phyloP scores from a whole-genome alignment of 1,140 invertebrate species.

The Drosophila azteca region DNA sequence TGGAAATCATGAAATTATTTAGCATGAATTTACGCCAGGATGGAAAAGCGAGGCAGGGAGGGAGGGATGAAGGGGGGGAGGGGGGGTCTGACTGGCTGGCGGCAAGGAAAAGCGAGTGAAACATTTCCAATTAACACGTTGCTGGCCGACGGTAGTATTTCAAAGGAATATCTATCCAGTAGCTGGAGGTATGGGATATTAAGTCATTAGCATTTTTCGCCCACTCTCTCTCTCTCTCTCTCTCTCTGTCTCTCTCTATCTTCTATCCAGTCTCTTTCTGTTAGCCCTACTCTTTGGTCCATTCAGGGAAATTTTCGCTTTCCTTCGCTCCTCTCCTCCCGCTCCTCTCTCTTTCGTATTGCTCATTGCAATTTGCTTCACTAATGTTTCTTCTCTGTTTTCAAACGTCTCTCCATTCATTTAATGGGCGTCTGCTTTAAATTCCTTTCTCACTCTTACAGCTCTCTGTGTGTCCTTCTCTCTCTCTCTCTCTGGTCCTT shows the following conservation, averaged over 20 bases:
- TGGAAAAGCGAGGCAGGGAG: too few species aligned
- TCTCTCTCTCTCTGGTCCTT: slow-evolving; percentile 17
- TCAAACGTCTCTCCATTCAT: slow-evolving; percentile 54
- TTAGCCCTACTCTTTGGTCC: neutral
- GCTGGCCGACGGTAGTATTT: slow-evolving; percentile 10
- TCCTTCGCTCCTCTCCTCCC: slow-evolving; percentile 6
- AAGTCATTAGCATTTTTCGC: slow-evolving; percentile 50
- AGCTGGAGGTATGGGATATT: slow-evolving; percentile 29
- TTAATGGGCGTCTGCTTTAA: slow-evolving; percentile 64
- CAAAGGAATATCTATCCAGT: slow-evolving; percentile 33
- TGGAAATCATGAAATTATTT: slow-evolving; percentile 45
- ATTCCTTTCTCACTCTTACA: slow-evolving; percentile 30
- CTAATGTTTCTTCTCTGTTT: slow-evolving; percentile 62
- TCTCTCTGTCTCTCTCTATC: neutral
- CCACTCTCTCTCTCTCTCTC: neutral
- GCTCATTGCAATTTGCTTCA: slow-evolving; percentile 54
- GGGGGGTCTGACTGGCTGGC: too few species aligned
- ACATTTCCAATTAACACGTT: slow-evolving; percentile 47
- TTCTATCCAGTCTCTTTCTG: neutral
- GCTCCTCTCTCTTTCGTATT: neutral
- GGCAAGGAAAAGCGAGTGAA: slow-evolving; percentile 6
- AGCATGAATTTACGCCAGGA: slow-evolving; percentile 6
- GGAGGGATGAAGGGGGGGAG: too few species aligned
- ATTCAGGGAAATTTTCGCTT: slow-evolving; percentile 22
- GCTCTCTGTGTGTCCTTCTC: slow-evolving; percentile 13